These are phyloP conservation scores for Ceryle rudis DNA, from an alignment of 2,797 vertebrate species.

Conservation along the genomic window DNA sequence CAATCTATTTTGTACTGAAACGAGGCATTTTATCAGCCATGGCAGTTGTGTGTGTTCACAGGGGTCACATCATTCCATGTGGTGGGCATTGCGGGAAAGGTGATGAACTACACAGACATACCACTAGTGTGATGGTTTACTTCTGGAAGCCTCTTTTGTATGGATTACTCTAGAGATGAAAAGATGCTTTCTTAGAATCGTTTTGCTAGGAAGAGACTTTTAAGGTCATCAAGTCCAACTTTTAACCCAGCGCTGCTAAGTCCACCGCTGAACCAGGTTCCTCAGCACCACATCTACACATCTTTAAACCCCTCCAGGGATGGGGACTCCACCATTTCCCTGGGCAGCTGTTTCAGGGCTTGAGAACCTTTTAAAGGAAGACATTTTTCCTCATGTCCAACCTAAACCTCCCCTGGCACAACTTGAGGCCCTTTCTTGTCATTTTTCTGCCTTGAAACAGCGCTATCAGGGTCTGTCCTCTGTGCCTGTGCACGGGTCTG, in stretches of 20 bases:
- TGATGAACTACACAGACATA: rapidly evolving
- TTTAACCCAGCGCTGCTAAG: not conserved
- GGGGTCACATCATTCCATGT: rapidly evolving
- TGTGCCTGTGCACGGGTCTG: no score
- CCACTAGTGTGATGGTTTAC: not conserved
- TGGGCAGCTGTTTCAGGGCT: not conserved
- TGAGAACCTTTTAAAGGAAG: not conserved
- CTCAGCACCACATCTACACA: not conserved
- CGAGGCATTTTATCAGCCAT: rapidly evolving
- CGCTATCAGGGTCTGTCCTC: not conserved
- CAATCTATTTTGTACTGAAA: not conserved
- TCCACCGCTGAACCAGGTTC: not conserved
- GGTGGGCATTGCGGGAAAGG: rapidly evolving
- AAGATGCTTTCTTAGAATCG: not conserved
- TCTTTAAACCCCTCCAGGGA: not conserved
- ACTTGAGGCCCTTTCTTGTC: not conserved
- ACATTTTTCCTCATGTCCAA: not conserved
- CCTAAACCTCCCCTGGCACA: not conserved
- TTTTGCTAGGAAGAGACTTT: not conserved
- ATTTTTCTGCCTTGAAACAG: not conserved
- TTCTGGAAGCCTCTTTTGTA: not conserved
- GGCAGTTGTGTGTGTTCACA: not conserved
- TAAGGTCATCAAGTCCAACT: not conserved
- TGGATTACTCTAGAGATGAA: not conserved
- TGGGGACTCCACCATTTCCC: not conserved